These are phyloP conservation scores for Cetoscarus ocellatus DNA, from an alignment of 2,797 vertebrate species.

Conservation along the genomic window DNA sequence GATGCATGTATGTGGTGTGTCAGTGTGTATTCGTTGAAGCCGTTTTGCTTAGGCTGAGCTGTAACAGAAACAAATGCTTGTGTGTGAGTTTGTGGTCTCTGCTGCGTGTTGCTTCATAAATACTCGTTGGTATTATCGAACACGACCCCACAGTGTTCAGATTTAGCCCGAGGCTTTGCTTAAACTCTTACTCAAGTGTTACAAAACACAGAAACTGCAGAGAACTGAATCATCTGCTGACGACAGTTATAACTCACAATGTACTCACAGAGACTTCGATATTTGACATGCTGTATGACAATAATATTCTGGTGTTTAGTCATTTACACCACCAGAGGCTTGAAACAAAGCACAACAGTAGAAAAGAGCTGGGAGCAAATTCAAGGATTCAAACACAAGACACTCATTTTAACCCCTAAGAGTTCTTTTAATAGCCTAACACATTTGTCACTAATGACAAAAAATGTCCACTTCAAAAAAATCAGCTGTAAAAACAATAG, in stretches of 20 bases:
- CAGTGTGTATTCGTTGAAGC: no score
- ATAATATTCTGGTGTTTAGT: no score
- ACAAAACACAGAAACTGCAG: conserved; percentile 11
- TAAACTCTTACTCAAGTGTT: conserved; percentile 20
- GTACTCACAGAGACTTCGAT: neutral
- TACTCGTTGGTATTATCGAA: conserved; percentile 12
- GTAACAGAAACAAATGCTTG: neutral
- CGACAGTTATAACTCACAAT: neutral
- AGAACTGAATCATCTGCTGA: neutral
- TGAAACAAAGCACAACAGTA: neutral
- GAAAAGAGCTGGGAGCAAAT: no score
- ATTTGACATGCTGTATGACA: neutral
- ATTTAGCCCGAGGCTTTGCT: conserved; percentile 13
- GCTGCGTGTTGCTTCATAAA: neutral
- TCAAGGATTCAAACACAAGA: no score
- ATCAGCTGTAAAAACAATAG: no score
- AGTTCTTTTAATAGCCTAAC: no score
- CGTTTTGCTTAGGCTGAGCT: neutral
- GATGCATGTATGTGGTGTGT: no score
- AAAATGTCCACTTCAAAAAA: no score
- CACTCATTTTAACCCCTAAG: no score
- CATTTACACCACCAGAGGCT: no score
- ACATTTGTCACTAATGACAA: no score
- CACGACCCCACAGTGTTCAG: conserved; percentile 15
- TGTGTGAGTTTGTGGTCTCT: neutral